Base-by-base conservation (phyloP, 2,888 invertebrate genomes). In the Ophion costatus region DNA sequence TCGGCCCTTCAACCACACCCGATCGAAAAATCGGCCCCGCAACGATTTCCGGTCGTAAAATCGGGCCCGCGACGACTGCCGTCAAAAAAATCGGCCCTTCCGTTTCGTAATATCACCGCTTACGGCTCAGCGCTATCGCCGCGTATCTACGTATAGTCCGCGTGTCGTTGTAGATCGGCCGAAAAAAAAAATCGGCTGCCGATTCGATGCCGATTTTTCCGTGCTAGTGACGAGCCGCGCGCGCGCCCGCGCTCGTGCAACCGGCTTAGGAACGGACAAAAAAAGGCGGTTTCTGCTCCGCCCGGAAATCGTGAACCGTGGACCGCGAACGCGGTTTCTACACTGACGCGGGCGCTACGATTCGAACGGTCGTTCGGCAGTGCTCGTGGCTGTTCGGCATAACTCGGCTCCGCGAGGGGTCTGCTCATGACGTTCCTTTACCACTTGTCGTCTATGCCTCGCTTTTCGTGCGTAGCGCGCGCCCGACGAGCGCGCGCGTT, bases 241-340 rank as follows among this genome's bases (percentile, higher is more conserved):
- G 69, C 29, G 69, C 51, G 57, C 61, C 69, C 69, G 78, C 51
- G 24, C 24, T n/a, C 63, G 74, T 45, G 45, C 24, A 51, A 64
- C 63, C 64, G 63, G 75, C 71, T 73, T 7, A 56, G 66, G 33
- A 33, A 20, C 59, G 33, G 38, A 67, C 59, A 89, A 89, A 90
- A 91, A 89, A 89, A 88, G 70, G 59, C 59, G 67, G 77, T 73
- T 78, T 86, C 77, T 81, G 84, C 87, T 82, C 88, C 89, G 90
- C 89, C 92, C 92, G 91, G 91, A 92, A 93, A 92, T 91, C 89
- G 90, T 93, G 92, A 93, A 93, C 93, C 93, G 93, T 93, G 93
- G 93, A 93, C 93, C 93, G 93, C 93, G 93, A 90, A 93, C 92
- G 93, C 93, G 93, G 93, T 91, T 91, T 92, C 91, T 93, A 92